Evolutionary conservation across 2,797 vertebrate species (phyloP), one percentile per base, ranked within the genome.

Genomic region (Tragopan temminckii): DNA sequence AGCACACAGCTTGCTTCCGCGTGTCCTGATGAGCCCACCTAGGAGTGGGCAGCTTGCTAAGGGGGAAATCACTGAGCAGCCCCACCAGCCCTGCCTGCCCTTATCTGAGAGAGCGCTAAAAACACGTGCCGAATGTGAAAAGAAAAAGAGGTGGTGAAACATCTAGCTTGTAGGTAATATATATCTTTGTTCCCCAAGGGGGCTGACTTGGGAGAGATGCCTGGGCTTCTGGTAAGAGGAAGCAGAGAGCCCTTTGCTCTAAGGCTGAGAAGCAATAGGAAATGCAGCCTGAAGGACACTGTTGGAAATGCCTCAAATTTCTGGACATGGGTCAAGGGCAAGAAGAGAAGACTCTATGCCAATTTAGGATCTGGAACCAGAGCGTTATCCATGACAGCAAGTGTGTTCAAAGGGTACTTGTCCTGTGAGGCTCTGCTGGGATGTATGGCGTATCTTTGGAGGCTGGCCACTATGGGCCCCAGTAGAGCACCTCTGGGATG

Each of bases 1-100:
- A 13, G 17, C 17, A n/a, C 6, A 13, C 6, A 9, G 43, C 0
- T 0, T 4, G 48, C 13, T 70, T 14, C 45, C n/a, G 67, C 0
- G 0, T 21, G 2, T 7, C 53, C 59, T 24, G 23, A 18, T 2
- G 20, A 9, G 57, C 17, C 24, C 15, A 0, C 8, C 0, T 20
- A 35, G 75, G 13, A 38, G 8, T 0, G 8, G 43, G 24, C 40
- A 33, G 57, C 16, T 12, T 13, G 50, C 18, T 4, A 25, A 3
- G 13, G 31, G 42, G 46, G 46, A 59, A 23, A 14, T 1, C 9
- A 27, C 33, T 11, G n/a, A 38, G 24, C 1, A 18, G 15, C 11
- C 72, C n/a, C 74, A 46, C 52, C 12, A 25, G 16, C 48, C 33
- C 19, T 2, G 12, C 27, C 42, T 10, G 15, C 58, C 35, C 62